Conservation (phyloP, 2,888 invertebrate genomes). For the Pherbina coryleti region DNA sequence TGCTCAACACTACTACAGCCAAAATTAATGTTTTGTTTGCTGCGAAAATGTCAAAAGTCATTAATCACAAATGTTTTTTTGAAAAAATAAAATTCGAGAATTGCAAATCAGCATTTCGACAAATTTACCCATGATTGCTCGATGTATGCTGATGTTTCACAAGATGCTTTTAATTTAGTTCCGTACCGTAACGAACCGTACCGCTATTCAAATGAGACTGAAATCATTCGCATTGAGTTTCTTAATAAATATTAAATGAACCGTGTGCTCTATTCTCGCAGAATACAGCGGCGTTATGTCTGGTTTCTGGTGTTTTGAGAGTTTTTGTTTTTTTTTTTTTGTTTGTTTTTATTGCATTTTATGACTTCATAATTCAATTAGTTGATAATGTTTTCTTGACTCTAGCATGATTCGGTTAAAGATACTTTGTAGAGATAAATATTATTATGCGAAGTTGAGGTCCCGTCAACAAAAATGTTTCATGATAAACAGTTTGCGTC, state of each 20-base stretch:
- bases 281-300: background rate
- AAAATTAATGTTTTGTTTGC: constrained; percentile 44
- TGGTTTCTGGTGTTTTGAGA: background rate
- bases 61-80: background rate
- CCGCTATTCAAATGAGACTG: constrained; percentile 37
- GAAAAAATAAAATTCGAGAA: too few species aligned
- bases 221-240: background rate
- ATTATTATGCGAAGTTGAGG: too few species aligned
- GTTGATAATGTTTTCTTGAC: background rate
- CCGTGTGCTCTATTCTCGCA: background rate
- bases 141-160: background rate
- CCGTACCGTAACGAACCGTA: background rate
- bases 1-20: constrained; percentile 49
- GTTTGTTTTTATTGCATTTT: background rate
- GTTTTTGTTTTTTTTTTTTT: background rate
- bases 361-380: constrained; percentile 11
- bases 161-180: background rate
- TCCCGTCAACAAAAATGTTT: background rate
- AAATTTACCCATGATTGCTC: constrained; percentile 21
- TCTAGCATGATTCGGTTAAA: background rate
- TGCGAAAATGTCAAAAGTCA: constrained; percentile 30
- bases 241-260: background rate
- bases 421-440: too few species aligned
- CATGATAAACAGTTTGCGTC: background rate
- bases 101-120: too few species aligned